Conservation (phyloP, 2,888 invertebrate genomes). For the Hypolimnas misippus region DNA sequence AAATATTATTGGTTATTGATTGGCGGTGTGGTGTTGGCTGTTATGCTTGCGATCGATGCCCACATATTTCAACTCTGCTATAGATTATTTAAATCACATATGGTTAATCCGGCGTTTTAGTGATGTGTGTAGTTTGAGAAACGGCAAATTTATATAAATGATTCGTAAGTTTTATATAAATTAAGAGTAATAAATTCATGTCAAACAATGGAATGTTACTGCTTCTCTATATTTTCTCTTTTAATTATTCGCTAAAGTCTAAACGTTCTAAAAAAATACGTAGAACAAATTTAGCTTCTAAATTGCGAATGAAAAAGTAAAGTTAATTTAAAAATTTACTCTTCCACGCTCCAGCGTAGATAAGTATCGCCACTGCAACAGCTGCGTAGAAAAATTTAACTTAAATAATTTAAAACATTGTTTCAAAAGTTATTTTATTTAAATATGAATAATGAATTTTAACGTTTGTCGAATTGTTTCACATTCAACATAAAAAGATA, state of each 20-base stretch:
- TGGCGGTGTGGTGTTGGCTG: too few species aligned
- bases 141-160: too few species aligned
- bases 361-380: constrained; percentile 2
- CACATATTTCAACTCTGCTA: too few species aligned
- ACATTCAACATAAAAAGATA: too few species aligned
- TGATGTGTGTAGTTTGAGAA: background rate
- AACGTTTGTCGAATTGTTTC: background rate
- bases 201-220: background rate
- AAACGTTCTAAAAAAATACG: constrained; percentile 9
- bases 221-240: background rate
- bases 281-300: constrained; percentile 11
- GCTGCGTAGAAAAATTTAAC: constrained; percentile 12
- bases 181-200: background rate
- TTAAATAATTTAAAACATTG: background rate
- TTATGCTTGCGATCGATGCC: too few species aligned
- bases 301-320: constrained; percentile 23
- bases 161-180: background rate
- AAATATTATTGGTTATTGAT: too few species aligned
- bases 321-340: constrained; percentile 28
- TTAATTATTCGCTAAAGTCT: background rate
- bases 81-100: too few species aligned
- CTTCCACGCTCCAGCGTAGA: constrained; percentile 13
- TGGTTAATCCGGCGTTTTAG: too few species aligned
- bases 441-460: too few species aligned
- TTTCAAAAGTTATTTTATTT: too few species aligned